Evolutionary conservation across 1,140 invertebrate species (phyloP), one percentile per base, ranked within the genome.

Genomic region (Octopus bimaculoides): DNA sequence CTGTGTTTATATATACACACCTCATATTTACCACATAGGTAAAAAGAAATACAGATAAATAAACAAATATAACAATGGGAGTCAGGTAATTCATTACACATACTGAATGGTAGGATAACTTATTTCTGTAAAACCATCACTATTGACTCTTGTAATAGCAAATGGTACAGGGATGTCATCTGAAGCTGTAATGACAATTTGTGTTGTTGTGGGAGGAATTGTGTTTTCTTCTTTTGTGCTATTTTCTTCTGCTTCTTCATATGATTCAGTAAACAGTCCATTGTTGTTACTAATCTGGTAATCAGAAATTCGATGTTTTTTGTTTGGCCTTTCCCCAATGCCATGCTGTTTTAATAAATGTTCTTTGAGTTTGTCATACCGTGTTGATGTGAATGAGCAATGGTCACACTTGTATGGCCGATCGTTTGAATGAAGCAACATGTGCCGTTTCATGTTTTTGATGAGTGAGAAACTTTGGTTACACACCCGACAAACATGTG

Each of bases 401-500:
- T 89, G 80, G 53, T 90, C 87, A 82, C 86, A 88, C 61, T 84
- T 79, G 74, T 84, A 83, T 5, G 85, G 85, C 61, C 85, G 73
- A 3, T 80, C 77, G 52, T 84, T 83, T n/a, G 82, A 80, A 73
- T 89, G 88, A n/a, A 88, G 79, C 53, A 88, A 79, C 83, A 87
- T 84, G 80, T 89, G 88, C 54, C 87, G 80, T 20, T 84, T 84
- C 83, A 89, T 82, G 79, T 88, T 89, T 81, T 88, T 88, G 8
- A 83, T 81, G 66, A 87, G 79, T 4, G 86, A 88, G 78, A 90
- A 90, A 55, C 84, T 83, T 75, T 90, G 86, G 8, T 93, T 92
- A 88, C 93, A 94, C 12, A 92, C 90, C 69, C 91, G 89, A 86
- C 93, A 94, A 75, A 92, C 90, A 87, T 94, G 93, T 8, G 93